Conservation (phyloP, 2,797 vertebrate genomes). For the Hypotaenidia okinawae region DNA sequence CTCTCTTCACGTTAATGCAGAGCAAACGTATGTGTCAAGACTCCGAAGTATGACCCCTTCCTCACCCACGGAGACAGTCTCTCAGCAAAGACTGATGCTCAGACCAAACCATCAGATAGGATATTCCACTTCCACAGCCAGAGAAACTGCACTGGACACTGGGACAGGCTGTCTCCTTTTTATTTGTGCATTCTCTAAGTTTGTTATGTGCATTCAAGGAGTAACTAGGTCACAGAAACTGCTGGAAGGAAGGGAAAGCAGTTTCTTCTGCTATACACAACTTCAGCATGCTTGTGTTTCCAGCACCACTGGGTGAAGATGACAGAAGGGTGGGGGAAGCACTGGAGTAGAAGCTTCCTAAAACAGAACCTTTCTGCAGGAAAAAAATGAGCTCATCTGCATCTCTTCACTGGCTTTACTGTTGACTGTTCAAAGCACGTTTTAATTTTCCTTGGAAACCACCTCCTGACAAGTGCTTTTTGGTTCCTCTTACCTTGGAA, state of each 20-base stretch:
- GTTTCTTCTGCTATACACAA: not conserved
- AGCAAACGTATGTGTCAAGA: not conserved
- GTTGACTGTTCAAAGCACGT: not conserved
- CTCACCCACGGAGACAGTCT: not conserved
- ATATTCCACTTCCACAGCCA: not conserved
- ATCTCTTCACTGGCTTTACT: not conserved
- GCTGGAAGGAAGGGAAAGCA: not conserved
- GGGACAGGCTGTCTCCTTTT: rapidly evolving
- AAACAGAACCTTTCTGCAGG: not conserved
- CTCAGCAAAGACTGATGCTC: not conserved
- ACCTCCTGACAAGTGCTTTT: not conserved
- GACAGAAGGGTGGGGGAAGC: not conserved
- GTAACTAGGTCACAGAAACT: not conserved
- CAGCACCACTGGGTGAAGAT: not conserved
- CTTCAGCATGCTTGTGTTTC: not conserved
- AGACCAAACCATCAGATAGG: rapidly evolving
- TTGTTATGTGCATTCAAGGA: not conserved
- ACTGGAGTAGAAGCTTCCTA: not conserved
- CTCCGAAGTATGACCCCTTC: not conserved
- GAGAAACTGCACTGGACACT: not conserved
- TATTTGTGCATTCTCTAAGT: not conserved
- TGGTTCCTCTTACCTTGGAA: not conserved
- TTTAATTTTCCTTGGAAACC: not conserved
- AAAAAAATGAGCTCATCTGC: not conserved
- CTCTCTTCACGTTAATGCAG: not conserved